Conservation (phyloP, 2,888 invertebrate species). For the Pogonocherus hispidulus region DNA sequence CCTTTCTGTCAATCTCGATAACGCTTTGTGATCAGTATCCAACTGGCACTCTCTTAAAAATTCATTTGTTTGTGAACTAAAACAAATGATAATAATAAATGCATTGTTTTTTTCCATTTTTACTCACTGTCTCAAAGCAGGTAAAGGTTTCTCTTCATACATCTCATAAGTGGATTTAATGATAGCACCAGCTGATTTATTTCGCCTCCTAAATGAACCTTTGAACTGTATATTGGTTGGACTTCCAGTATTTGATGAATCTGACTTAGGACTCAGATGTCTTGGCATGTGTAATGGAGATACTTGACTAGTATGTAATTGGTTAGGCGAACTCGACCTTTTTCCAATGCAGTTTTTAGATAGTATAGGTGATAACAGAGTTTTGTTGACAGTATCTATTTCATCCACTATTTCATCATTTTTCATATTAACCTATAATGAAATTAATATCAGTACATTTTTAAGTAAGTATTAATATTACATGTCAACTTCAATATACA, state of each 20-base stretch:
- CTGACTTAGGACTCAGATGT: slow-evolving; percentile 70
- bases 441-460: neutral
- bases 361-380: slow-evolving; percentile 61
- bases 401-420: slow-evolving; percentile 76
- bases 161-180: slow-evolving; percentile 82
- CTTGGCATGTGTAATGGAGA: slow-evolving; percentile 70
- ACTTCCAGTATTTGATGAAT: slow-evolving; percentile 68
- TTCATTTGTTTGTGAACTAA: slow-evolving; percentile 86
- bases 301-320: slow-evolving; percentile 67
- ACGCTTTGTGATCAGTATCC: slow-evolving; percentile 71
- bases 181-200: slow-evolving; percentile 76
- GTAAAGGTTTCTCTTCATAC: slow-evolving; percentile 88
- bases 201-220: slow-evolving; percentile 75
- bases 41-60: slow-evolving; percentile 81
- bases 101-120: neutral
- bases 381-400: slow-evolving; percentile 64
- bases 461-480: no score
- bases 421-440: slow-evolving; percentile 69
- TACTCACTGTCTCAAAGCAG: slow-evolving; percentile 86
- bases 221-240: slow-evolving; percentile 69
- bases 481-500: no score
- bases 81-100: slow-evolving; percentile 44
- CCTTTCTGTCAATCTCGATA: slow-evolving; percentile 79
- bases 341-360: slow-evolving; percentile 65
- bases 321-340: slow-evolving; percentile 68